Base-by-base conservation (phyloP, 2,797 vertebrate species). In the Carduelis carduelis region DNA sequence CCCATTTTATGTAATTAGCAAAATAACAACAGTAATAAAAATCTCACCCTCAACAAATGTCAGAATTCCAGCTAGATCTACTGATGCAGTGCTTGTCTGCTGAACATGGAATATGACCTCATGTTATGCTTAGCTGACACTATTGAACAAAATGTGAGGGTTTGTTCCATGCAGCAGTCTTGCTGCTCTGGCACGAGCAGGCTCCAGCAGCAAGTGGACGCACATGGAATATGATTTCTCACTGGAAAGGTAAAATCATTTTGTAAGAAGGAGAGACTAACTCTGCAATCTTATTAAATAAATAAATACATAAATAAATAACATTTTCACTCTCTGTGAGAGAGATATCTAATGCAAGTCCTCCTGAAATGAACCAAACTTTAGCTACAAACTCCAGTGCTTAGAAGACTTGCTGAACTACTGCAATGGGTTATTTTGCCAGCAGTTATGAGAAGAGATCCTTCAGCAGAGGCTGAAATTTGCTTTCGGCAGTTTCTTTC, bases 141-240 rank as follows among this genome's bases (percentile, higher is more conserved):
- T 41, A 41, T 13, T 69, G 49, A 77, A 65, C 50, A 61, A 84
- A 87, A 82, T 8, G 11, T 0, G 0, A 81, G 8, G 5, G 24
- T 50, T 34, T 78, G 53, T 41, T 68, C 46, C 46, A 59, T 4
- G 27, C 1, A 71, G 30, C 26, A 23, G 3, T 12, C 63, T 61
- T 57, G n/a, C 76, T 60, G 15, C 23, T 68, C 60, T 1, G 3
- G 13, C 47, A 63, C 0, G 0, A 44, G 17, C 3, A 2, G 30
- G 35, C 35, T 70, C 57, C 7, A 9, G 49, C 15, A 88, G 64
- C 49, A 86, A 78, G 16, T 12, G 26, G 11, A 75, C 63, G 26
- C 14, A 37, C 60, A 16, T 1, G 32, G 72, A 78, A 49, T 41
- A 49, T 11, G 17, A 70, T 32, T 78, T 89, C 53, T 56, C 61